Evolutionary conservation across 2,113 vertebrate genomes (phyloP), one percentile per base, ranked within the genome.

Genomic region (Gopherus evgoodei): DNA sequence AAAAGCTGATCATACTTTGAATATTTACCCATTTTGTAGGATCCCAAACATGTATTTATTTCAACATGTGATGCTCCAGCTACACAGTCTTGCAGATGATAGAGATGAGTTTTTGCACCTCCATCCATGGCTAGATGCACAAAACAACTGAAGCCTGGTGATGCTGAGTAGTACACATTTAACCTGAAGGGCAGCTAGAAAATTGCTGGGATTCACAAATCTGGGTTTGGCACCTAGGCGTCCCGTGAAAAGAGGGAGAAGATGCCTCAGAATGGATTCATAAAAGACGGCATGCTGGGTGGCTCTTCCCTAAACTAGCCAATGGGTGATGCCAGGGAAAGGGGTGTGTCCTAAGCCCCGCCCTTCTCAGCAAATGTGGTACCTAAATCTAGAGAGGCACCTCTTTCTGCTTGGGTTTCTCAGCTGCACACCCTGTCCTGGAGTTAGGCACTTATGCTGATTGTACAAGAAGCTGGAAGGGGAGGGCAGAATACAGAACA

Each of bases 71-170:
- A 86, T 0, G 91, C 96, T 72, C 79, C 65, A 31, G 89, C 81
- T 19, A 81, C 65, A 89, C 93, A 95, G 96, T 95, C 96, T 86
- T 57, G 93, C 95, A 96, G 95, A 94, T 95, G 95, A 96, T 21
- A 2, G 89, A 62, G 86, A 92, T 35, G 86, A 83, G 83, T 81
- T 44, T 86, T 56, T 47, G 92, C 94, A 86, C 83, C 95, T 86
- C 1, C 91, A 12, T 95, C 14, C 31, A 62, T 6, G 29, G 59
- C 59, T 62, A 62, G 59, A 31, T 62, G 14, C 29, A 62, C 62
- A 35, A n/a, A 69, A 62, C n/a, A 19, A 13, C 31, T n/a, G 62
- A 69, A 35, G 35, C 35, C n/a, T 69, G 35, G 62, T 16, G 12
- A n/a, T n/a, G 62, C 16, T n/a, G 14, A 35, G 62, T 65, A 69